Conservation (phyloP, 1,140 invertebrate species). For the Drosophila auraria region DNA sequence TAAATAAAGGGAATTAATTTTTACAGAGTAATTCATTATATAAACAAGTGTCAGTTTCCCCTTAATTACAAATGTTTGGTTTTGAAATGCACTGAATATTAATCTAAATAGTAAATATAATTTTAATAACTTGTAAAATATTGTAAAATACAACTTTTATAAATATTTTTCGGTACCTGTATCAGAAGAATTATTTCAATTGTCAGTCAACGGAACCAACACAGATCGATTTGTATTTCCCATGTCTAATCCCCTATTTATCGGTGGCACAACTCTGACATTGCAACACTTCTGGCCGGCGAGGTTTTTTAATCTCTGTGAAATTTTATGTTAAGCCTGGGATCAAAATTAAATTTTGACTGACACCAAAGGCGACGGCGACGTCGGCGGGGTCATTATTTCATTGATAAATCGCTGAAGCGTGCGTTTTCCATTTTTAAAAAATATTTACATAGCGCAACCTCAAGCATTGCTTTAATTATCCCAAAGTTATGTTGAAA, state of each 20-base stretch:
- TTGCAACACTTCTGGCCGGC: conserved; percentile 47
- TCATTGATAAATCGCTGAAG: conserved; percentile 62
- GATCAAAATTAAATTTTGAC: conserved; percentile 52
- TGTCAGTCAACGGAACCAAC: conserved; percentile 36
- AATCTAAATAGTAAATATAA: neutral
- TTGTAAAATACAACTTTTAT: neutral
- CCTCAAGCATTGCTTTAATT: conserved; percentile 28
- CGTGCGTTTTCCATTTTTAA: conserved; percentile 32
- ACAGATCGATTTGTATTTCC: conserved; percentile 40
- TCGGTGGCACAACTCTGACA: conserved; percentile 46
- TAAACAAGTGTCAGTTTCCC: fast-evolving
- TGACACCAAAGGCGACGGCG: conserved; percentile 38
- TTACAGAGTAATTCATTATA: too few species aligned
- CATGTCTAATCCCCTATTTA: conserved; percentile 32
- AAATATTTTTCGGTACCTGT: neutral
- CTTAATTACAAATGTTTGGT: neutral
- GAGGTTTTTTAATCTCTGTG: conserved; percentile 62
- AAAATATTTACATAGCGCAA: conserved; percentile 37
- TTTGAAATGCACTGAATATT: neutral
- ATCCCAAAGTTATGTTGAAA: conserved; percentile 18
- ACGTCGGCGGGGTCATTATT: conserved; percentile 60
- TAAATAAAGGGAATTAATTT: neutral
- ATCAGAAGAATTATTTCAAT: conserved; percentile 32
- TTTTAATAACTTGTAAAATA: neutral
- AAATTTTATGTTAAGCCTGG: conserved; percentile 56